Evolutionary conservation across 2,888 invertebrate genomes (phyloP), one percentile per base, ranked within the genome.

Genomic region (Ligdia adustata): DNA sequence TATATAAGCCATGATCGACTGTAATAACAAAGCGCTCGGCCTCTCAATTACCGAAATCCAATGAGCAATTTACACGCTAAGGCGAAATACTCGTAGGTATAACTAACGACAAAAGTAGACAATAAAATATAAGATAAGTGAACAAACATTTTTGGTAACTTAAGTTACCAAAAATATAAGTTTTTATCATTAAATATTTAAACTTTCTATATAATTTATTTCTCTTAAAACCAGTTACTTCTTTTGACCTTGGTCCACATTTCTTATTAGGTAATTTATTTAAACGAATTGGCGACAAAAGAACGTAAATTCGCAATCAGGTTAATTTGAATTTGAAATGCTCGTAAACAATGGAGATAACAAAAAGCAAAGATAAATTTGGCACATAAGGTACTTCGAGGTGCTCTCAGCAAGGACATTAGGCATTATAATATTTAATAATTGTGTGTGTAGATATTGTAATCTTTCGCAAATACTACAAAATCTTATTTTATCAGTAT

Each of bases 191-290:
- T n/a, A n/a, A n/a, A n/a, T n/a, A n/a, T n/a, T n/a, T n/a, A n/a
- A n/a, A n/a, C n/a, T n/a, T n/a, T n/a, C n/a, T n/a, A n/a, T n/a
- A n/a, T n/a, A n/a, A n/a, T n/a, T n/a, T n/a, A n/a, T n/a, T n/a
- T 43, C 34, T 46, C 34, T 14, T 34, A 44, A 50, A 49, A 18
- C 26, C 40, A 33, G 38, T 44, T 27, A 34, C 12, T 4, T 22
- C 0, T 6, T 2, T 7, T 27, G 22, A 55, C 57, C 57, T 50
- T 52, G 54, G 22, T 37, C 50, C 27, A 41, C 29, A 40, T 51
- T 22, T 26, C 11, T 12, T 9, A 14, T 34, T 38, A 28, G 42
- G 29, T 33, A 43, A 52, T 20, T 24, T n/a, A n/a, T 32, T 22
- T 16, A 33, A 26, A 32, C n/a, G 20, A 11, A 38, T 34, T 34